Percentiles rank a stretch among this genome's conserved stretches.
phyloP scores from a whole-genome alignment of 1,140 invertebrate genomes.

The Berghia stephanieae region DNA sequence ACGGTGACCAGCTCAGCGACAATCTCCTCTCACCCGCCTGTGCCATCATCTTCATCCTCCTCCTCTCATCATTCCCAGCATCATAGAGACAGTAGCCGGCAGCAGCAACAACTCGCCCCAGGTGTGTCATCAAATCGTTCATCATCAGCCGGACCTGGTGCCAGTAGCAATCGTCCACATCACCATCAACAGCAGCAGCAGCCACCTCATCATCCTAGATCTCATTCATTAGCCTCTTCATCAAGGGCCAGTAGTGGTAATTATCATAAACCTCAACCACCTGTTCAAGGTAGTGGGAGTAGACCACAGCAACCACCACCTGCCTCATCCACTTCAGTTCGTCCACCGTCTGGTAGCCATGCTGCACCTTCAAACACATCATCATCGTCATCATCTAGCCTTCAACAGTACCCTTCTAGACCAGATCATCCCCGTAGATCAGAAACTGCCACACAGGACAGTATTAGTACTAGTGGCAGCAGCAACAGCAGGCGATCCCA shows the following conservation, averaged over 20 bases:
- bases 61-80: neutral
- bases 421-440: neutral
- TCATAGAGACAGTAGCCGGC: neutral
- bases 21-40: neutral
- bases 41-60: neutral
- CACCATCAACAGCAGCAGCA: neutral
- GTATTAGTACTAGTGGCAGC: too few relatives aligned
- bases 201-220: neutral
- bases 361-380: conserved; percentile 11
- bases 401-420: neutral
- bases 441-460: too few relatives aligned
- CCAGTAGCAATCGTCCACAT: too few relatives aligned
- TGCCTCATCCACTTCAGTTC: too few relatives aligned
- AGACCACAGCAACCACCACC: too few relatives aligned
- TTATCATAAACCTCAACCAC: too few relatives aligned
- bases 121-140: too few relatives aligned
- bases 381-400: conserved; percentile 13
- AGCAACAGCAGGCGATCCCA: neutral
- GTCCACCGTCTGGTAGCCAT: neutral
- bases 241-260: too few relatives aligned
- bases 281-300: too few relatives aligned
- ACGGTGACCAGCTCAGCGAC: neutral
- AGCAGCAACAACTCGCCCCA: too few relatives aligned
- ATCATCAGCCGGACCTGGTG: too few relatives aligned
- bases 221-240: conserved; percentile 8